Percentiles rank a stretch among this genome's conserved stretches.
Evolutionary conservation across 2,797 vertebrate genomes (phyloP).

Genomic region (Scyliorhinus canicula): DNA sequence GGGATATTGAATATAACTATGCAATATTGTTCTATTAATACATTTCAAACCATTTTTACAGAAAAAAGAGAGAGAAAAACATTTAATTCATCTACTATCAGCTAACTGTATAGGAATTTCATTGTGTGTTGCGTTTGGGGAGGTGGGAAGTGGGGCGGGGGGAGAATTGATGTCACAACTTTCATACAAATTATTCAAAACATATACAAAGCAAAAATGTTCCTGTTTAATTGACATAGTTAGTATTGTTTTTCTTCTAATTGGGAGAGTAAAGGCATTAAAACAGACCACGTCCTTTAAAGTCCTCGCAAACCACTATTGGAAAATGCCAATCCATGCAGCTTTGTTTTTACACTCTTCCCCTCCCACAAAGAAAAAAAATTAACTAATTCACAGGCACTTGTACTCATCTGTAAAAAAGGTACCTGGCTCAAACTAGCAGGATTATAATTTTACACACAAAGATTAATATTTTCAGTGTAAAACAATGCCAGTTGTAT

Average conservation of each 20-base stretch:
- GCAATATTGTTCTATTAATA: constrained; percentile 12
- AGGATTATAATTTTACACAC: background rate
- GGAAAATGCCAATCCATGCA: background rate
- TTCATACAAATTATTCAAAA: background rate
- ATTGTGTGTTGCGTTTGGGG: background rate
- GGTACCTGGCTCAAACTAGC: background rate
- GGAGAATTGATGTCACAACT: background rate
- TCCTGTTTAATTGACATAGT: background rate
- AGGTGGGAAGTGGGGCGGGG: background rate
- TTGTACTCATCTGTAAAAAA: background rate
- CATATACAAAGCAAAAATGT: background rate
- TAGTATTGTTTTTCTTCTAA: background rate
- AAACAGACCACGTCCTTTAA: background rate
- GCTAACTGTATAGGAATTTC: background rate
- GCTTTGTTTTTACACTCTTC: background rate
- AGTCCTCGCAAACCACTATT: background rate
- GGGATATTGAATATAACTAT: background rate
- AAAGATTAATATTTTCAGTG: background rate
- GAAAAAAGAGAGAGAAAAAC: background rate
- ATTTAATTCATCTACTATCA: background rate
- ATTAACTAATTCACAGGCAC: background rate
- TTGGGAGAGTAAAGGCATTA: background rate
- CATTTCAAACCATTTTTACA: background rate
- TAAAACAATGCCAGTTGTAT: background rate
- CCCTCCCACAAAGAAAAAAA: background rate